Evolutionary conservation across 64 coral and sea anemone genomes (phyloP).

Genomic region (Cladopsammia gracilis): DNA sequence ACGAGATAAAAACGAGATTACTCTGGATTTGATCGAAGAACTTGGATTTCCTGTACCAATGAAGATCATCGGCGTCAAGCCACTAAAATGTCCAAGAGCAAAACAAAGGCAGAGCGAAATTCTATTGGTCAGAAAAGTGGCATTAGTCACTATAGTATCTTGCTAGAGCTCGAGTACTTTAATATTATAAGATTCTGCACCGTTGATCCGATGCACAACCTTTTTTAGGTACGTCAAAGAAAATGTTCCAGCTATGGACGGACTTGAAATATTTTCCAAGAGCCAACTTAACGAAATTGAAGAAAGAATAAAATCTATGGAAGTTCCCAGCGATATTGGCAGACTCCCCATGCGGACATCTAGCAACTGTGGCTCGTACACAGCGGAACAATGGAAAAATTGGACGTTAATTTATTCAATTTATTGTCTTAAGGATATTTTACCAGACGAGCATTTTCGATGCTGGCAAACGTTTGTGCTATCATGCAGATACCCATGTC

Average conservation of each 20-base stretch:
- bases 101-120: background rate
- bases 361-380: too few relatives aligned
- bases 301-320: too few relatives aligned
- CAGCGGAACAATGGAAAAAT: too few relatives aligned
- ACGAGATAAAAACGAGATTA: too few relatives aligned
- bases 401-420: constrained; percentile 39
- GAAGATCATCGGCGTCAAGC: constrained; percentile 11
- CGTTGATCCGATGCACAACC: background rate
- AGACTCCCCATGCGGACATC: too few relatives aligned
- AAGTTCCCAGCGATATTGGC: too few relatives aligned
- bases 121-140: background rate
- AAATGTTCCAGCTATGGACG: constrained; percentile 28
- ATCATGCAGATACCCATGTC: too few relatives aligned
- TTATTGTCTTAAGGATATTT: background rate
- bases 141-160: constrained; percentile 10
- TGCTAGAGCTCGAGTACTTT: background rate
- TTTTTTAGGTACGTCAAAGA: background rate
- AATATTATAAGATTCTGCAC: constrained; percentile 8
- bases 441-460: constrained; percentile 17
- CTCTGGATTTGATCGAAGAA: constrained; percentile 16
- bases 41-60: constrained; percentile 18
- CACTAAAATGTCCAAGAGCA: background rate
- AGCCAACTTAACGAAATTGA: too few relatives aligned
- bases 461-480: too few relatives aligned
- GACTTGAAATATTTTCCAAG: constrained; percentile 38